Percentiles rank a stretch among this genome's conserved stretches.
Conservation (phyloP, 2,888 invertebrate species). For the Proisotoma minuta region DNA sequence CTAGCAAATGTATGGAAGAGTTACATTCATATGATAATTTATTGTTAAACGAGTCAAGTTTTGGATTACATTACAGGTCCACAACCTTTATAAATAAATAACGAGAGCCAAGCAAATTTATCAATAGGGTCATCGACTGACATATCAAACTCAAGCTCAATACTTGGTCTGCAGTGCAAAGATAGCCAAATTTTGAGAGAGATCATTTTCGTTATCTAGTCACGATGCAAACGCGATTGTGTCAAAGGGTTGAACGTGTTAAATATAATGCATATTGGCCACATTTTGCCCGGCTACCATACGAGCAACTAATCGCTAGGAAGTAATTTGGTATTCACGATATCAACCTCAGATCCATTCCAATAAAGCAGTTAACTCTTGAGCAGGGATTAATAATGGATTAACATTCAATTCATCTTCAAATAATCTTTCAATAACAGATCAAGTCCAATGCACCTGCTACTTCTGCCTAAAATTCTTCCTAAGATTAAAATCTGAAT, state of each 20-base stretch:
- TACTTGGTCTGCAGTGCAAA: conserved; percentile 3
- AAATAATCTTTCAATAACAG: background rate
- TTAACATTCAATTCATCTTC: background rate
- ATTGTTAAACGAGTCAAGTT: conserved; percentile 1
- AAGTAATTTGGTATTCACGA: conserved; percentile 4
- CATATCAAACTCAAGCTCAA: background rate
- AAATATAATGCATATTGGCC: conserved; percentile 1
- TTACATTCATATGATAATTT: background rate
- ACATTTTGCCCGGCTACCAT: background rate
- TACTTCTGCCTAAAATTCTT: no score
- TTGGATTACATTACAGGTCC: conserved; percentile 1
- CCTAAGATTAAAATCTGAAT: no score
- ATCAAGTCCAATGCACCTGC: background rate
- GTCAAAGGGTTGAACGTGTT: conserved; percentile 22
- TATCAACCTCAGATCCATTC: background rate
- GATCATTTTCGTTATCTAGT: conserved; percentile 23
- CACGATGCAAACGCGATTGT: conserved; percentile 26
- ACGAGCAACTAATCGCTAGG: background rate
- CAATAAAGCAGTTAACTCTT: background rate
- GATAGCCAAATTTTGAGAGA: conserved; percentile 23
- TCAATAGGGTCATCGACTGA: conserved; percentile 38
- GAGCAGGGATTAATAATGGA: background rate
- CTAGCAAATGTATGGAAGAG: background rate
- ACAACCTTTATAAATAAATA: conserved; percentile 5
- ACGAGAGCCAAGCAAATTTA: conserved; percentile 1